Percentiles rank a stretch among this genome's conserved stretches.
Evolutionary conservation across 1,140 invertebrate species (phyloP).

Genomic region (Lerema accius): DNA sequence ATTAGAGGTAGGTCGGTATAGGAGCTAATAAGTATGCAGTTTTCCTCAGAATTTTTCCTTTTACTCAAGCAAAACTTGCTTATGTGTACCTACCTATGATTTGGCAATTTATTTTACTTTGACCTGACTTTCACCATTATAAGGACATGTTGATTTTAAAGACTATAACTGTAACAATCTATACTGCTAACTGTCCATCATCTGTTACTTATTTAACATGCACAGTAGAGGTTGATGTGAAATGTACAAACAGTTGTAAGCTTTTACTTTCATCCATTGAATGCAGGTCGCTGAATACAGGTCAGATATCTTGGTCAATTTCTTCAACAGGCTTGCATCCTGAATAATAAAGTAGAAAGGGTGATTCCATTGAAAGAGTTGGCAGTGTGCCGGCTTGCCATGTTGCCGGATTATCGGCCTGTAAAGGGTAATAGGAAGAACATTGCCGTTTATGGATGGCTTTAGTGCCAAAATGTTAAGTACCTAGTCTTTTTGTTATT

Average conservation of each 20-base stretch:
- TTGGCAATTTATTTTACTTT: no score
- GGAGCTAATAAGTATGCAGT: no score
- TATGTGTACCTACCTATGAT: no score
- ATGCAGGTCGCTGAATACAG: slow-evolving; percentile 20
- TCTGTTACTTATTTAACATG: background rate
- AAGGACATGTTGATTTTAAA: no score
- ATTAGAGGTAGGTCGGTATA: no score
- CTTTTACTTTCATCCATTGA: slow-evolving; percentile 24
- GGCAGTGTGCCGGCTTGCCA: slow-evolving; percentile 11
- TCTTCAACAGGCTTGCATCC: slow-evolving; percentile 21
- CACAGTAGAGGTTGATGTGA: background rate
- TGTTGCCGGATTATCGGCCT: slow-evolving; percentile 5
- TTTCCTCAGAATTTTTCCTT: no score
- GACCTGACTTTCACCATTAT: no score
- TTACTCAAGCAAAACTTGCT: no score
- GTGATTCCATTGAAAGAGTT: slow-evolving; percentile 22
- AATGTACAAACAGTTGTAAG: background rate
- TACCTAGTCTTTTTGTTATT: no score
- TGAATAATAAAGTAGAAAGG: slow-evolving; percentile 28
- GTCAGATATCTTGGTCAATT: slow-evolving; percentile 29
- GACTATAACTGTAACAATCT: no score
- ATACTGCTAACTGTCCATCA: background rate
- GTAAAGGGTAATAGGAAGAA: background rate
- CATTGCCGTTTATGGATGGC: background rate
- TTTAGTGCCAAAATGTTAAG: background rate